Percentiles rank a stretch among this genome's conserved stretches.
Evolutionary conservation across 2,797 vertebrate species (phyloP).

Genomic region (Podarcis lilfordi): DNA sequence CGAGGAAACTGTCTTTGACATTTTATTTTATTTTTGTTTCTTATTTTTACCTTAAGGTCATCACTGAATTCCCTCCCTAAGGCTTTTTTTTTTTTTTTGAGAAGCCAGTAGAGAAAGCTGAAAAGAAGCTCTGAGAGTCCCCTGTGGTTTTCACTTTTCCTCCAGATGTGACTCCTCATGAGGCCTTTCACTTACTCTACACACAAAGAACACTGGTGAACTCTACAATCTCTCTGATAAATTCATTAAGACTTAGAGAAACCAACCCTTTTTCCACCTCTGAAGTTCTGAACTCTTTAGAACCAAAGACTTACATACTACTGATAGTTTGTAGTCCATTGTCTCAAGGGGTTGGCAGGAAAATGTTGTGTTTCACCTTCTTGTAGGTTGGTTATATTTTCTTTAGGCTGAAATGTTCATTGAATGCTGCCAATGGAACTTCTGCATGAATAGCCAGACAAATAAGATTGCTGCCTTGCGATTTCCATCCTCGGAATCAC

Average conservation of each 20-base stretch:
- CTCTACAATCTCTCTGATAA: slow-evolving; percentile 24
- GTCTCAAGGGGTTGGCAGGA: not conserved
- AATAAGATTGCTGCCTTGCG: too few relatives aligned
- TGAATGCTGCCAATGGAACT: not conserved
- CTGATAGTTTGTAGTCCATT: not conserved
- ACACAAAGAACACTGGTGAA: not conserved
- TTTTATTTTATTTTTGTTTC: not conserved
- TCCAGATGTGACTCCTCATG: slow-evolving; percentile 59
- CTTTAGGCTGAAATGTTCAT: not conserved
- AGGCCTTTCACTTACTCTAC: slow-evolving; percentile 29
- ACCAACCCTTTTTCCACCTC: not conserved
- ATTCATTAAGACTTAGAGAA: slow-evolving; percentile 43
- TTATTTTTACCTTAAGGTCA: slow-evolving; percentile 30
- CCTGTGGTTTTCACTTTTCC: slow-evolving; percentile 40
- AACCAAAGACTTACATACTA: slow-evolving; percentile 5
- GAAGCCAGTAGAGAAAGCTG: slow-evolving; percentile 20
- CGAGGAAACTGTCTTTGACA: not conserved
- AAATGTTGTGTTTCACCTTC: not conserved
- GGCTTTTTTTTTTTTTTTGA: slow-evolving; percentile 20
- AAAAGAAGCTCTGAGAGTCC: slow-evolving; percentile 42
- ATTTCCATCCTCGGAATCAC: not conserved
- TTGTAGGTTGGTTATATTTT: not conserved
- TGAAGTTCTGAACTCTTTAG: slow-evolving; percentile 12
- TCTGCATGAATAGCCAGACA: not conserved
- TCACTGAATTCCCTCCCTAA: slow-evolving; percentile 23